Conservation (phyloP, 1,140 invertebrate species). For the Episyrphus balteatus region DNA sequence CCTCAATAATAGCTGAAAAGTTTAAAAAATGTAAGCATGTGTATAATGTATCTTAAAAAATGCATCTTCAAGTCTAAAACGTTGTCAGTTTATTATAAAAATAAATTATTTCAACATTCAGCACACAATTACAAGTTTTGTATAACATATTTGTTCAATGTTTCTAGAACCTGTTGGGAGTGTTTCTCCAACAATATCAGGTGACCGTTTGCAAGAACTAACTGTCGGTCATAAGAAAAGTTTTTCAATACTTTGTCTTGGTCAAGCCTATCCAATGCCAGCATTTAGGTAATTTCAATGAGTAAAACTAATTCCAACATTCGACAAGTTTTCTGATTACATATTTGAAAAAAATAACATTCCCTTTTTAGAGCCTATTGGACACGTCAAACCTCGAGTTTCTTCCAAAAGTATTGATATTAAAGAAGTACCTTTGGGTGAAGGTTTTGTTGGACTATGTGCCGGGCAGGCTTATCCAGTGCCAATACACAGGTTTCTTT, state of each 20-base stretch:
- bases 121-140: neutral
- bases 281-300: conserved; percentile 43
- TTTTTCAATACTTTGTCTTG: conserved; percentile 46
- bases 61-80: neutral
- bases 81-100: neutral
- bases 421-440: conserved; percentile 14
- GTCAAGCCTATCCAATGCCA: conserved; percentile 51
- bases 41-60: too few species aligned
- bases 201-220: conserved; percentile 43
- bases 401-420: conserved; percentile 27
- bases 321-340: conserved; percentile 10
- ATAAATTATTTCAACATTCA: neutral
- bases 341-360: neutral
- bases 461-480: conserved; percentile 57
- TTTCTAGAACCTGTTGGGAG: conserved; percentile 54
- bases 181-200: conserved; percentile 50
- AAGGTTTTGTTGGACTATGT: conserved; percentile 40
- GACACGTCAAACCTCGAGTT: conserved; percentile 26
- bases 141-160: neutral
- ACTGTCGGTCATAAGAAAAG: conserved; percentile 27
- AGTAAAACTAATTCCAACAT: neutral
- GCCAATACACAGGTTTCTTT: conserved; percentile 53
- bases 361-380: conserved; percentile 22
- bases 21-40: too few species aligned
- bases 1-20: too few species aligned